Evolutionary conservation across 2,113 vertebrate species (phyloP), one percentile per base, ranked within the genome.

Genomic region (Chaetodon trifascialis): DNA sequence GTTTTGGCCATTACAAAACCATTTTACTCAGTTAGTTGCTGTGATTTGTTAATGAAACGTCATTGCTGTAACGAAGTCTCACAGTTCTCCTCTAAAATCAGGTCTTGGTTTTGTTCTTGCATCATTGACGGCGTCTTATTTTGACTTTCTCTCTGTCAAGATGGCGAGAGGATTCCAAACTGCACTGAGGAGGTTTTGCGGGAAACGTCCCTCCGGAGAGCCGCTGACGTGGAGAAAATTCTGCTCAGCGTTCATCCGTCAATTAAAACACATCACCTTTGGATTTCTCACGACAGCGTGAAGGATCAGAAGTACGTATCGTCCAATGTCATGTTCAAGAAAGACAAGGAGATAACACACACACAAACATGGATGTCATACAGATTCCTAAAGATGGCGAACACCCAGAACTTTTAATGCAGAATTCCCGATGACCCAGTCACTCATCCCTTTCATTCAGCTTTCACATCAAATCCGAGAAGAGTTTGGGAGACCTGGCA

Each of bases 221-320:
- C 47, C 5, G 70, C 47, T 4, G 34, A 76, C n/a, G 23, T 89
- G 36, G 92, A 91, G 52, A 93, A 86, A 25, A 84, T 93, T 38
- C 11, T 92, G 49, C 89, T 93, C 49, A 91, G 92, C 54, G 56
- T 91, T 17, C 89, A 90, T 72, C 89, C 86, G 11, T 84, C 54
- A 49, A 12, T 86, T 6, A 80, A 0, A 0, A 79, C 51, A 11
- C 89, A 82, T 34, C 23, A 59, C 16, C 21, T 83, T 0, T 93
- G 89, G 87, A 80, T 86, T 63, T 82, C 73, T 15, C 46, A 80
- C 44, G 46, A 12, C 10, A 42, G 30, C 34, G 70, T 83, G 17
- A 42, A 67, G 42, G 44, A 55, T 17, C 54, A 66, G 59, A 90
- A 85, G 92, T 93, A 88, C 34, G 89, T 79, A 62, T 68, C 69